Base-by-base conservation (phyloP, 2,797 vertebrate genomes). In the Sardinella longiceps region DNA sequence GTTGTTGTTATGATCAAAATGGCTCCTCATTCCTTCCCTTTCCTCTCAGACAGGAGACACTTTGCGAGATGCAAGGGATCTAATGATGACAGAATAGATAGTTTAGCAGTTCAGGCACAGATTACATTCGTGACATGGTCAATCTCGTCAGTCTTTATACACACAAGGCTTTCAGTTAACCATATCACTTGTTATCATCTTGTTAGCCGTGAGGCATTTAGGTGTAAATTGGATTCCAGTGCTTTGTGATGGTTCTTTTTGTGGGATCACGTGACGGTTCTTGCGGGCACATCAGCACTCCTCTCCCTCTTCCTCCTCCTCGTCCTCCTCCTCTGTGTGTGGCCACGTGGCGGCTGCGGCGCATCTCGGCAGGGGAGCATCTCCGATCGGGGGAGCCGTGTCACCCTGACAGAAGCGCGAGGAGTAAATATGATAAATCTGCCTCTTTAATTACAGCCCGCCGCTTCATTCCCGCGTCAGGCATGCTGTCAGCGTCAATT, bases 391-490 rank as follows among this genome's bases (percentile, higher is more conserved):
- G 15, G 15, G 37, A 43, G 70, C 18, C 20, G 88, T 88, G 88
- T 94, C 94, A 94, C 92, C 93, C 93, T 94, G 89, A 94, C 92
- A 91, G 92, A 88, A 90, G 90, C 89, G 89, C 88, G 93, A 93
- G 95, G 94, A 94, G 93, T 94, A 94, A 95, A 94, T 95, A 90
- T 96, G 95, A 97, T 95, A 95, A 96, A 97, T 95, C 92, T 91
- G 91, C 87, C 89, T 90, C 90, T 93, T 93, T 96, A 96, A 97
- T 96, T 95, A 91, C 88, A 86, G 87, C 53, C 89, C 91, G 93
- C 93, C 70, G 37, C 94, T 96, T 93, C 94, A 92, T 96, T 96
- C 92, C 92, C 95, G 90, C 93, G 92, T 92, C 95, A 95, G 94
- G 94, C 92, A 95, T 93, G 94, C 94, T 96, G 96, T 95, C 96